phyloP scores from a whole-genome alignment of 2,113 vertebrate genomes.

The Paramormyrops kingsleyae region DNA sequence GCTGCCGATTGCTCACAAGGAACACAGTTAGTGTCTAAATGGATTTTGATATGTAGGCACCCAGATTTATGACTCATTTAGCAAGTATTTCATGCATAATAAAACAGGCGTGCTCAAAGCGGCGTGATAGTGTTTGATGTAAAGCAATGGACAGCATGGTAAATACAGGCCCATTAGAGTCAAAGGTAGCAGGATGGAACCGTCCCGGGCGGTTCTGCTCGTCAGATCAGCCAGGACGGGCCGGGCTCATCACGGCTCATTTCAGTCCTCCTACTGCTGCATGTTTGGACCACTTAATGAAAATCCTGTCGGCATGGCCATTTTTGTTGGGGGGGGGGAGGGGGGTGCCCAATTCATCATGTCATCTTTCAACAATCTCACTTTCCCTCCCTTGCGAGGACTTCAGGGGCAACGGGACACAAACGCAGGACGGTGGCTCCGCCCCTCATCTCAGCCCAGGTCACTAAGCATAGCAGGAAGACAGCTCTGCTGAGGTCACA shows the following conservation, averaged over 20 bases:
- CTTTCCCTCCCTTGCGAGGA: not conserved
- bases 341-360: not conserved
- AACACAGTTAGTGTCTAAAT: not conserved
- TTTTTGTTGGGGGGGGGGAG: not conserved
- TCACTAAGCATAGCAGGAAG: not conserved
- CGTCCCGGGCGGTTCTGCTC: not conserved
- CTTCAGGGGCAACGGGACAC: not conserved
- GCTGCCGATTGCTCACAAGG: too few relatives aligned
- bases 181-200: not conserved
- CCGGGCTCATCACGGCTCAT: not conserved
- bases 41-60: not conserved
- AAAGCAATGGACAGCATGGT: not conserved
- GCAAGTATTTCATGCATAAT: not conserved
- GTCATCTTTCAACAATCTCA: not conserved
- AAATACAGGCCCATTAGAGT: not conserved
- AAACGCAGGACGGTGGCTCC: not conserved
- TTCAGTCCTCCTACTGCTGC: not conserved
- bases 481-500: not conserved
- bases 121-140: not conserved
- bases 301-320: not conserved
- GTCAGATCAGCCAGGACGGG: not conserved
- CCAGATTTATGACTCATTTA: conserved; percentile 1
- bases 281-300: not conserved
- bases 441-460: not conserved
- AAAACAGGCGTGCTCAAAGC: not conserved